A percentile compares a stretch with the other conserved stretches of the same genome.
Evolutionary conservation across 64 coral and sea anemone species (phyloP).

Genomic region (Platygyra sinensis): DNA sequence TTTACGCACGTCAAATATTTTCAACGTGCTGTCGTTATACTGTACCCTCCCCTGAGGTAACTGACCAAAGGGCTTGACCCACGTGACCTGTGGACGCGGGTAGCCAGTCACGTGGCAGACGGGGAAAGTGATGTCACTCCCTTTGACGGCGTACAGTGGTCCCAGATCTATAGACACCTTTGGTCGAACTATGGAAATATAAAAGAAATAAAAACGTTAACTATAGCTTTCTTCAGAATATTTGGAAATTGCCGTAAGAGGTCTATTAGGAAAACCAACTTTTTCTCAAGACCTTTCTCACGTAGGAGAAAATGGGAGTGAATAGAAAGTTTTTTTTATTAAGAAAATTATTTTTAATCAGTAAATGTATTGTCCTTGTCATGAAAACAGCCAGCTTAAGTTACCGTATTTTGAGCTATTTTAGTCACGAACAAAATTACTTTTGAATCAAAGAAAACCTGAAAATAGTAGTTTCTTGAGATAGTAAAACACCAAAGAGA

Average conservation of each 20-base stretch:
- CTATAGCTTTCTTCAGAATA: not conserved
- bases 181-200: not conserved
- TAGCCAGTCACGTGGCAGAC: conserved; percentile 56
- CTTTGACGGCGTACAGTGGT: conserved; percentile 12
- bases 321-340: no score
- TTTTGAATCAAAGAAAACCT: no score
- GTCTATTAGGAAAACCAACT: no score
- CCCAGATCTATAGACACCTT: not conserved
- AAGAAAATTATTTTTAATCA: no score
- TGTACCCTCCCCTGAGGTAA: not conserved
- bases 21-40: not conserved
- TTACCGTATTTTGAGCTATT: no score
- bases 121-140: conserved; percentile 29
- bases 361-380: no score
- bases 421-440: no score
- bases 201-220: not conserved
- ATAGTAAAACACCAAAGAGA: no score
- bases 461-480: no score
- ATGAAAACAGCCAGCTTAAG: no score
- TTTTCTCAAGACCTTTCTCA: no score
- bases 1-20: not conserved
- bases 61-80: conserved; percentile 37
- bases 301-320: no score
- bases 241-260: not conserved
- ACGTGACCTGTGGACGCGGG: conserved; percentile 42